Evolutionary conservation across 2,113 vertebrate genomes (phyloP).

Genomic region (Myotis brandtii): DNA sequence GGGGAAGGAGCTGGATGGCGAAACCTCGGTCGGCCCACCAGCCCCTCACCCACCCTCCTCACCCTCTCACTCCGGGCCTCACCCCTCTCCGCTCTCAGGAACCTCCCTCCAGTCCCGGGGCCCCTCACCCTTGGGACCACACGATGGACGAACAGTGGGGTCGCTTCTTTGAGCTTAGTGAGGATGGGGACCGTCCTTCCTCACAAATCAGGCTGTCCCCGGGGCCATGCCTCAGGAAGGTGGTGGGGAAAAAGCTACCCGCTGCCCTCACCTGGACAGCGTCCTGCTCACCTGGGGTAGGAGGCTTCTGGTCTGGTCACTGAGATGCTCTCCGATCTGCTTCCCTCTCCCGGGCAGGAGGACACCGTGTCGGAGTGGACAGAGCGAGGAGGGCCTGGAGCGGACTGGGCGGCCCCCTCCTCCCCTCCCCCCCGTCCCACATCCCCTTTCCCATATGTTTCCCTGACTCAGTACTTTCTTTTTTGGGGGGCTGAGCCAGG

Average conservation of each 20-base stretch:
- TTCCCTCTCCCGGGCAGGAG: neutral
- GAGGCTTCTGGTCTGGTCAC: neutral
- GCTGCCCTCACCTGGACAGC: neutral
- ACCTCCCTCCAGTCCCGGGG: neutral
- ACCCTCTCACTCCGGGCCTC: neutral
- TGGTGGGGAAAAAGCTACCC: fast-evolving
- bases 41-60: neutral
- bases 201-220: neutral
- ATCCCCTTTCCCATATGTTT: conserved; percentile 77
- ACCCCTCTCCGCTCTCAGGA: neutral
- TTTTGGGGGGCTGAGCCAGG: neutral
- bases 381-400: neutral
- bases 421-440: conserved; percentile 47
- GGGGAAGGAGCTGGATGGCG: neutral
- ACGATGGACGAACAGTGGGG: fast-evolving
- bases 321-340: neutral
- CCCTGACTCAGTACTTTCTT: conserved; percentile 67
- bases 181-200: neutral
- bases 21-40: neutral
- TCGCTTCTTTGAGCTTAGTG: neutral
- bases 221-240: neutral
- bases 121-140: fast-evolving
- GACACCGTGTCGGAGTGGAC: neutral
- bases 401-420: neutral
- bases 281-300: conserved; percentile 46